phyloP scores from a whole-genome alignment of 2,888 invertebrate genomes.

The Aphodius sticticus region DNA sequence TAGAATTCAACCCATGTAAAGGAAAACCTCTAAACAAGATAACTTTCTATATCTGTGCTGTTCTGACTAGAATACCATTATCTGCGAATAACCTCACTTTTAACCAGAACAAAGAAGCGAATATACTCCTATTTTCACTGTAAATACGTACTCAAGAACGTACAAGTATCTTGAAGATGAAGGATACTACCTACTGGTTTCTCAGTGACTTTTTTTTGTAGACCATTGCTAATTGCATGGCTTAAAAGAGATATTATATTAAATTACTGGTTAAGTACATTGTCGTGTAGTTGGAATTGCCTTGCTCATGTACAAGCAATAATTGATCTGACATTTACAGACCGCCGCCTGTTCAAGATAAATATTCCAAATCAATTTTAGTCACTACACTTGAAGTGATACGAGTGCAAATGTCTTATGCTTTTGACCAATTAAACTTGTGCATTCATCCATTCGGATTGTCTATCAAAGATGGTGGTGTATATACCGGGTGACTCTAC shows the following conservation, averaged over 20 bases:
- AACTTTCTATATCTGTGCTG: slow-evolving; percentile 4
- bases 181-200: background rate
- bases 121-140: background rate
- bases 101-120: background rate
- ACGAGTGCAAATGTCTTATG: background rate
- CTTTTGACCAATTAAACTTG: background rate
- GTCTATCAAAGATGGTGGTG: background rate
- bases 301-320: slow-evolving; percentile 40
- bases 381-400: slow-evolving; percentile 41
- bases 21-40: background rate
- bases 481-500: too few species aligned
- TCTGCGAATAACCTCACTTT: background rate
- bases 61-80: background rate
- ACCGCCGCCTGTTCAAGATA: slow-evolving; percentile 33
- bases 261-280: slow-evolving; percentile 43
- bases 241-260: slow-evolving; percentile 4
- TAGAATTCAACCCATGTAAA: background rate
- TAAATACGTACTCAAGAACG: too few species aligned
- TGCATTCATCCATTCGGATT: background rate
- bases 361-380: slow-evolving; percentile 42
- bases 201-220: background rate
- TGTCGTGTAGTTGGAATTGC: slow-evolving; percentile 45
- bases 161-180: background rate
- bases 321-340: slow-evolving; percentile 47
- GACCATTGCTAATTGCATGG: background rate